phyloP scores from a whole-genome alignment of 2,113 vertebrate genomes.

The Cebidichthys violaceus region DNA sequence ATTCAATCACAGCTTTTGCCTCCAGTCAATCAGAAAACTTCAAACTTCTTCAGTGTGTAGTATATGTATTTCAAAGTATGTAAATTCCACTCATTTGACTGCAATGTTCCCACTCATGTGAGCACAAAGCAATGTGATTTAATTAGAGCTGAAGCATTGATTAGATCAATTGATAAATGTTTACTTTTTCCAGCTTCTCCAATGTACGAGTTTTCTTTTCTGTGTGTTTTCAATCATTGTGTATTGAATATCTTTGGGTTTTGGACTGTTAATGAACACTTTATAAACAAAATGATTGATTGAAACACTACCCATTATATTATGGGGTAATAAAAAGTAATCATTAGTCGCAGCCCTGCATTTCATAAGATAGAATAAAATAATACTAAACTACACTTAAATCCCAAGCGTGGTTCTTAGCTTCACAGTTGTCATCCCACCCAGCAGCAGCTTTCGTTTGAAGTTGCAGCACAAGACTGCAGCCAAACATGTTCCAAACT shows the following conservation, averaged over 20 bases:
- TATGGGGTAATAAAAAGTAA: neutral
- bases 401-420: slow-evolving; percentile 9
- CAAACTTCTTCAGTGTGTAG: neutral
- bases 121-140: neutral
- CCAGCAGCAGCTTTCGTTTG: slow-evolving; percentile 47
- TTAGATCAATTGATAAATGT: neutral
- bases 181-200: neutral
- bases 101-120: neutral
- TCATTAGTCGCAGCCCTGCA: neutral
- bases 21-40: neutral
- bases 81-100: neutral
- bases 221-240: neutral
- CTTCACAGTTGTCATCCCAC: neutral
- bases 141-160: neutral
- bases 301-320: neutral
- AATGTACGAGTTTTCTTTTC: neutral
- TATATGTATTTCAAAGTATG: neutral
- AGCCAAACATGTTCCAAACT: slow-evolving; percentile 61
- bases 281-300: neutral
- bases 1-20: slow-evolving; percentile 1
- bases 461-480: slow-evolving; percentile 41
- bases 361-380: neutral
- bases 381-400: slow-evolving; percentile 11
- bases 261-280: neutral
- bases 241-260: neutral